Base-by-base conservation (phyloP, 2,113 vertebrate species). In the Lontra canadensis region DNA sequence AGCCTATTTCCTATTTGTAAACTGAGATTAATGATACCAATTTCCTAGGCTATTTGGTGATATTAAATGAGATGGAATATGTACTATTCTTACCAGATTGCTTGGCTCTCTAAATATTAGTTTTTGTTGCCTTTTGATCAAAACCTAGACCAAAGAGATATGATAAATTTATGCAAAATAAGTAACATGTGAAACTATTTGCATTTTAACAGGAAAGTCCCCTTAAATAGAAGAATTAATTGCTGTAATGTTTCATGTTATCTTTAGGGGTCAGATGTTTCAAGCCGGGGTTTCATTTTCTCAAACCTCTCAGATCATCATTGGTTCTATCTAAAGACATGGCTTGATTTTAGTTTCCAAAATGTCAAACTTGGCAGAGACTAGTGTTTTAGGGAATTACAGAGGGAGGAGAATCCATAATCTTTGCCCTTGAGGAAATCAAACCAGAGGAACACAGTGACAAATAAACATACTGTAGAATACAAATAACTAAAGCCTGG, bases 371-470 rank as follows among this genome's bases (percentile, higher is more conserved):
- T 96, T 96, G 95, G 96, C 94, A 96, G 88, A 92, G 94, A 80
- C 84, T 82, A 57, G 94, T 79, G 93, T 97, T 95, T 97, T 59
- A 90, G 80, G 90, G 92, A 97, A 95, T 97, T 96, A 88, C 21
- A 93, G 73, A 93, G 52, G 36, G 93, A 94, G 26, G 61, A 82
- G 94, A 96, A 86, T 98, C 94, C 83, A 97, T 96, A 97, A 95
- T 98, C 88, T 95, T 90, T 93, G 88, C 80, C 97, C 96, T 97
- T 98, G 96, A 98, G 87, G 92, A 97, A 97, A 94, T 95, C 76
- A 95, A 90, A 39, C 59, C 52, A 25, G 52, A 97, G 81, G 95
- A 78, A 94, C 87, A 94, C 42, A 86, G 93, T 83, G 90, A 95
- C 92, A 97, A 96, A 95, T 96, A 94, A 97, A 94, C 73, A 96